Conservation (phyloP, 2,888 invertebrate species). For the Rhagonycha lutea region DNA sequence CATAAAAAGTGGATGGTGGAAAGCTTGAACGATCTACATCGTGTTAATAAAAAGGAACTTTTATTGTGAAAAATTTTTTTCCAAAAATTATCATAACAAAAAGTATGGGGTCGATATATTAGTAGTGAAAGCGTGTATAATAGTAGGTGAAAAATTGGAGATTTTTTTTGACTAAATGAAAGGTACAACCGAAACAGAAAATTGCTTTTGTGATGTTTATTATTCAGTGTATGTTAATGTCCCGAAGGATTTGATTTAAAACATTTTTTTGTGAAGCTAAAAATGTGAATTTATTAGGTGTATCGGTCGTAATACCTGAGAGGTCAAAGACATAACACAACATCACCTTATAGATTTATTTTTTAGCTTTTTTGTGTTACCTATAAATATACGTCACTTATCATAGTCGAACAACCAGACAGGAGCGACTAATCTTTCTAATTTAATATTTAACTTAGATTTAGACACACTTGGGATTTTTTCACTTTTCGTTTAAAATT, state of each 20-base stretch:
- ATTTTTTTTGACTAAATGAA: not conserved
- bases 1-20: not conserved
- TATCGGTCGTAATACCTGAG: slow-evolving; percentile 5
- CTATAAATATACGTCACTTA: slow-evolving; percentile 2
- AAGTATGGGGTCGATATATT: not conserved
- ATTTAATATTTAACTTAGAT: not conserved
- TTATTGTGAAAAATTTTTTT: not conserved
- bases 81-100: not conserved
- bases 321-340: slow-evolving; percentile 1
- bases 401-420: not conserved
- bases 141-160: not conserved
- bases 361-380: not conserved
- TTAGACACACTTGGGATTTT: not conserved
- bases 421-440: not conserved
- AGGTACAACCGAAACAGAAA: not conserved
- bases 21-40: not conserved
- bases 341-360: not conserved
- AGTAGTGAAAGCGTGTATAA: not conserved
- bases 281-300: slow-evolving; percentile 11
- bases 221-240: slow-evolving; percentile 15
- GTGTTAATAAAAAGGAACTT: not conserved
- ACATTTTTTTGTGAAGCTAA: slow-evolving; percentile 18
- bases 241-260: slow-evolving; percentile 1
- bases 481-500: not conserved
- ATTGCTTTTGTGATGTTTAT: slow-evolving; percentile 2